Evolutionary conservation across 2,797 vertebrate genomes (phyloP), one percentile per base, ranked within the genome.

Genomic region (Pseudomugil gertrudae): DNA sequence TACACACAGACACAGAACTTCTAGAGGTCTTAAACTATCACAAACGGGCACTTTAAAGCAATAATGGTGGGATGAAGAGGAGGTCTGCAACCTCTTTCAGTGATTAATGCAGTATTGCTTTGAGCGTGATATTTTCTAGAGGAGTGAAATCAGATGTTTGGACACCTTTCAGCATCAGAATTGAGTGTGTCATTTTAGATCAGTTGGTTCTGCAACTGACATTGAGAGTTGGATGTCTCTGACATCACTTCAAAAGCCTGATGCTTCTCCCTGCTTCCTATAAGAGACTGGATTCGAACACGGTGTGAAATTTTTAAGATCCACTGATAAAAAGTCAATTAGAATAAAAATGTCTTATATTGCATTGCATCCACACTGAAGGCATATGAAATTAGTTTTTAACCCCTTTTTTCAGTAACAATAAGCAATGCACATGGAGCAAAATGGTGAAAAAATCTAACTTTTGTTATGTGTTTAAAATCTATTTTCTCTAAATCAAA

Each of bases 1-100:
- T 29, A 70, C 45, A 80, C 45, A 54, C 48, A 56, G 11, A 23
- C 45, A 35, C 50, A 56, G 38, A 43, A 63, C 78, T 78, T 76
- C 60, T 66, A 79, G 57, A 80, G 74, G 78, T 82, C 70, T 36
- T 78, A 26, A 0, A 30, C 63, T 61, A 30, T 55, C 61, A 75
- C 62, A 64, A 56, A 59, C 47, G 58, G 48, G 52, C 52, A 76
- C 66, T 62, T 72, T 53, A 69, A 79, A 81, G 76, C 30, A 52
- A 57, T 0, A 26, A 52, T 51, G 35, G 74, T 76, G 24, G 2
- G 65, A 80, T 3, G 62, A 74, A 48, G 66, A 70, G 47, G 14
- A 64, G 69, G 60, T 50, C 19, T 53, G 40, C 1, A 32, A 63
- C 14, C 48, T 26, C 29, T 7, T 54, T 64, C 52, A 10, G 47